Evolutionary conservation across 2,888 invertebrate genomes (phyloP).

Genomic region (Entomobrya proxima): DNA sequence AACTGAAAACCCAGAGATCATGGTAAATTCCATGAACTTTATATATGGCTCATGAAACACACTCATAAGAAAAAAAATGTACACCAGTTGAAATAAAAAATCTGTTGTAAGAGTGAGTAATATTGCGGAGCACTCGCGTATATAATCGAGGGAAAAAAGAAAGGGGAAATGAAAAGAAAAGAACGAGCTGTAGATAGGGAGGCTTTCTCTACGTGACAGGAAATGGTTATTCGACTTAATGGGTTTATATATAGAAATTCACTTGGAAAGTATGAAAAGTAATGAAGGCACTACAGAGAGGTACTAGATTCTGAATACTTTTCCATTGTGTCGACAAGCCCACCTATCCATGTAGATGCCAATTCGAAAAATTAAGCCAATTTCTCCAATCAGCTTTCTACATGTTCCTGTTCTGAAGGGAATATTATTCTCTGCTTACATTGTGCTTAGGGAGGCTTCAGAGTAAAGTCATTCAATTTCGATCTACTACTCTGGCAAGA

Average conservation of each 20-base stretch:
- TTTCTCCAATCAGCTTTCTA: constrained; percentile 49
- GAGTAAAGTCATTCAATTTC: neutral
- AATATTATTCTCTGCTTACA: neutral
- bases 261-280: constrained; percentile 56
- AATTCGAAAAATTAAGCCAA: constrained; percentile 64
- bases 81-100: constrained; percentile 14
- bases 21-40: constrained; percentile 51
- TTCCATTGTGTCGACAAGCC: constrained; percentile 52
- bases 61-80: constrained; percentile 6
- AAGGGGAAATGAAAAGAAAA: constrained; percentile 51
- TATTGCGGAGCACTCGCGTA: neutral
- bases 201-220: constrained; percentile 62
- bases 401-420: neutral
- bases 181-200: constrained; percentile 57
- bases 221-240: constrained; percentile 60
- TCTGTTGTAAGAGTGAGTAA: constrained; percentile 12
- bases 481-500: neutral
- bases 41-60: neutral
- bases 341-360: constrained; percentile 36
- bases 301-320: neutral
- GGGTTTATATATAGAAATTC: constrained; percentile 56
- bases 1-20: constrained; percentile 44
- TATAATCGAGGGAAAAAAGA: neutral
- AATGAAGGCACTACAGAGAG: constrained; percentile 38
- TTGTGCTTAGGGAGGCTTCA: neutral